Percentiles rank a stretch among this genome's conserved stretches.
phyloP scores from a whole-genome alignment of 2,113 vertebrate species.

The Artemisiospiza belli region DNA sequence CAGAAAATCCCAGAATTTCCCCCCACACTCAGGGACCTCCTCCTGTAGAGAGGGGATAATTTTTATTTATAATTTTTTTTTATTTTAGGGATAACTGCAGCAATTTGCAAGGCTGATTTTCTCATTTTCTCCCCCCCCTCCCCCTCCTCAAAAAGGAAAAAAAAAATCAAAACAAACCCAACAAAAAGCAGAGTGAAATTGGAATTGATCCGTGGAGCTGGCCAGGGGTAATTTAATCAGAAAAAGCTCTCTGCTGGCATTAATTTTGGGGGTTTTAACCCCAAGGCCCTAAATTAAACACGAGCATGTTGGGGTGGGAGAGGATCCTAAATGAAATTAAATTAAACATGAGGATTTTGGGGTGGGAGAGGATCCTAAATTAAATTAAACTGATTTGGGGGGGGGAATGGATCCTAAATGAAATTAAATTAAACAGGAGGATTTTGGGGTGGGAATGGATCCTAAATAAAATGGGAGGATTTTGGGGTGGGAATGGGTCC shows the following conservation, averaged over 20 bases:
- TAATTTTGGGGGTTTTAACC: neutral
- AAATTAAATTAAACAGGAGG: no score
- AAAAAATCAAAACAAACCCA: no score
- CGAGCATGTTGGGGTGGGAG: neutral
- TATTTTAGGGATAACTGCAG: neutral
- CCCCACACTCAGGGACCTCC: neutral
- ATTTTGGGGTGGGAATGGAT: no score
- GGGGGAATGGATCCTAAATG: no score
- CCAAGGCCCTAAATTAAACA: neutral
- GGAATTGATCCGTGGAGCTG: neutral
- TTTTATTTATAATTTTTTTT: neutral
- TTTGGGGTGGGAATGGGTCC: no score
- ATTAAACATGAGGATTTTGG: neutral
- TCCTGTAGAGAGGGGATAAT: neutral
- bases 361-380: no score
- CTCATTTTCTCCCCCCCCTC: neutral
- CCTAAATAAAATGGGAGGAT: no score
- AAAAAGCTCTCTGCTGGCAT: neutral
- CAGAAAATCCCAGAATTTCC: neutral
- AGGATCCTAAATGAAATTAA: neutral
- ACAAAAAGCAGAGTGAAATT: neutral
- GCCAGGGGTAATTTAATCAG: neutral
- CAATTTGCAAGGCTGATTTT: neutral
- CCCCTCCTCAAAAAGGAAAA: no score
- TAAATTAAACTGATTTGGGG: neutral